Base-by-base conservation (phyloP, 2,113 vertebrate genomes). In the Coracopsis vasa region DNA sequence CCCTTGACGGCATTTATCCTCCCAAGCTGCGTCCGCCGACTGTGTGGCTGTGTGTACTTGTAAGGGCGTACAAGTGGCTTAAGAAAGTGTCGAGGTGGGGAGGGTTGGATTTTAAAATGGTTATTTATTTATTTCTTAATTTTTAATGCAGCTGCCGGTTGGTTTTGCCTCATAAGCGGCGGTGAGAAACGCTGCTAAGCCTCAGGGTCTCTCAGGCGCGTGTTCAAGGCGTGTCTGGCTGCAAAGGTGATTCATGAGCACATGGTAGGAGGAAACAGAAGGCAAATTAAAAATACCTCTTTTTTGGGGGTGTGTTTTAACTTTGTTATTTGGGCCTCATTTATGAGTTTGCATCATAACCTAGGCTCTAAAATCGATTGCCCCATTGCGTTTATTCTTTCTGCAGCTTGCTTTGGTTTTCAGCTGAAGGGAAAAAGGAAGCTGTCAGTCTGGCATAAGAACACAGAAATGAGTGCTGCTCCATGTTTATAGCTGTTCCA, bases 271-370 rank as follows among this genome's bases (percentile, higher is more conserved):
- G 58, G 54, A 61, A 80, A 33, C 17, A 16, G 48, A 35, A 19
- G 6, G 29, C n/a, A 33, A 35, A 35, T 16, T 24, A 41, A 73
- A 74, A 66, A 35, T 15, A 8, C 33, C 10, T 31, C 7, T 17
- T 12, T 18, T 16, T 66, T 23, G 0, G 1, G 14, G 4, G 13
- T 4, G 33, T 60, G 39, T 24, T 61, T 74, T 61, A 5, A 0
- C 0, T 65, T 50, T 47, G 7, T 33, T 44, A 2, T 65, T 27
- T 65, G 6, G 6, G 37, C 44, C 37, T 41, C 2, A 0, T 17
- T 88, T 47, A 28, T 33, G 18, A 61, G 45, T 35, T 41, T 2
- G 7, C 2, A 0, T 45, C 3, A 0, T 51, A 71, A n/a, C 42
- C 27, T 33, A 13, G 35, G 4, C 50, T 53, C 23, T 35, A 29